Base-by-base conservation (phyloP, 2,888 invertebrate genomes). In the Hymenopus coronatus region DNA sequence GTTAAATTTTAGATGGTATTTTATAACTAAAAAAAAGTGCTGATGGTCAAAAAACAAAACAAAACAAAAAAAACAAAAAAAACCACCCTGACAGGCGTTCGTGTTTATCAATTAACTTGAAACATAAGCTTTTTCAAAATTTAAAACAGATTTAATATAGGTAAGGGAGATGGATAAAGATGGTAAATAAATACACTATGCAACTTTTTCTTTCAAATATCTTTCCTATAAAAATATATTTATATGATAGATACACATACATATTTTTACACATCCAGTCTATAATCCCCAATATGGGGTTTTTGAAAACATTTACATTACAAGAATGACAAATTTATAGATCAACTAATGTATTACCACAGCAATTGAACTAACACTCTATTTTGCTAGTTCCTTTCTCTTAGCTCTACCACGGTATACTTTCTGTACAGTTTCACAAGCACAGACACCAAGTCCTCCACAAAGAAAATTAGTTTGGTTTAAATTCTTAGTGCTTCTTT, bases 201-300 rank as follows among this genome's bases (percentile, higher is more conserved):
- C 54, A 70, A 20, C 20, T 1, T 70, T 70, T 70, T 70, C 20
- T 70, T 70, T 70, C 54, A 70, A 70, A 70, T 70, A 70, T 85
- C n/a, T 85, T 85, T 46, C 84, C 85, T 89, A 89, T 28, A 89
- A 87, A 89, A 89, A 89, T 87, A 89, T 89, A 89, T 87, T 87
- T 89, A 87, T 88, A 87, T 89, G 84, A 83, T 82, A 89, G 33
- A 87, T 82, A 89, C 89, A 87, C 82, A 82, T 88, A 86, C 40
- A 89, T 40, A 83, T 70, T 88, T 84, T 87, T 54, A 83, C 89
- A 89, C 89, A 89, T 89, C 89, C 89, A 89, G 89, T 89, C 89
- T 89, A 88, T 89, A 89, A 83, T 82, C 89, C 89, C 89, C 89
- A 89, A 88, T 89, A 89, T 89, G 89, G 89, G 89, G 89, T 28